phyloP scores from a whole-genome alignment of 1,140 invertebrate genomes.

The Rhopalosiphum maidis region DNA sequence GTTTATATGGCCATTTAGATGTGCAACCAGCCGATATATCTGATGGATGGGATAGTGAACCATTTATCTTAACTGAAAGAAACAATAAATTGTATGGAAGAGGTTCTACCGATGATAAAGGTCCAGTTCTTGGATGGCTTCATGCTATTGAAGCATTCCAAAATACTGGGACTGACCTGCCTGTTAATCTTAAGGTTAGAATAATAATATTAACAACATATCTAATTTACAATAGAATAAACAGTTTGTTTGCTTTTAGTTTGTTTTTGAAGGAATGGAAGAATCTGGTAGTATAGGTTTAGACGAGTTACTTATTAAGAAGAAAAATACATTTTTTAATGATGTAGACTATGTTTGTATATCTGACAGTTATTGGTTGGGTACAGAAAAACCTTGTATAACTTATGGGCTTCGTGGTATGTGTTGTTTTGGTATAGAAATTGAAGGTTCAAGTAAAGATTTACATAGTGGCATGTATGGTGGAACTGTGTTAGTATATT shows the following conservation, averaged over 20 bases:
- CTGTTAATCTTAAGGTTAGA: constrained; percentile 88
- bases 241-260: constrained; percentile 66
- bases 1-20: constrained; percentile 97
- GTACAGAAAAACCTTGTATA: constrained; percentile 94
- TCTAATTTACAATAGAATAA: not conserved
- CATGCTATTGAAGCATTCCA: constrained; percentile 92
- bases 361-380: constrained; percentile 99
- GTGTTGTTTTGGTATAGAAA: constrained; percentile 90
- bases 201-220: not conserved
- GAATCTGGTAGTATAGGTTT: constrained; percentile 95
- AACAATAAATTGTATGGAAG: constrained; percentile 92
- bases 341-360: constrained; percentile 95
- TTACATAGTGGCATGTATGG: constrained; percentile 95
- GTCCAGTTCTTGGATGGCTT: constrained; percentile 90
- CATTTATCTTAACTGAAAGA: constrained; percentile 87
- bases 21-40: constrained; percentile 91
- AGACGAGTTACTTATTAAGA: constrained; percentile 80
- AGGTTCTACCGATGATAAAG: constrained; percentile 95
- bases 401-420: constrained; percentile 96
- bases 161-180: constrained; percentile 73
- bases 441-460: constrained; percentile 89
- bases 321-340: constrained; percentile 81
- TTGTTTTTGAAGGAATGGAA: constrained; percentile 98
- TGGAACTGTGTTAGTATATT: constrained; percentile 78
- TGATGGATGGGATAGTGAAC: constrained; percentile 96